Evolutionary conservation across 2,888 invertebrate genomes (phyloP), one percentile per base, ranked within the genome.

Genomic region (Perizoma flavofasciatum): DNA sequence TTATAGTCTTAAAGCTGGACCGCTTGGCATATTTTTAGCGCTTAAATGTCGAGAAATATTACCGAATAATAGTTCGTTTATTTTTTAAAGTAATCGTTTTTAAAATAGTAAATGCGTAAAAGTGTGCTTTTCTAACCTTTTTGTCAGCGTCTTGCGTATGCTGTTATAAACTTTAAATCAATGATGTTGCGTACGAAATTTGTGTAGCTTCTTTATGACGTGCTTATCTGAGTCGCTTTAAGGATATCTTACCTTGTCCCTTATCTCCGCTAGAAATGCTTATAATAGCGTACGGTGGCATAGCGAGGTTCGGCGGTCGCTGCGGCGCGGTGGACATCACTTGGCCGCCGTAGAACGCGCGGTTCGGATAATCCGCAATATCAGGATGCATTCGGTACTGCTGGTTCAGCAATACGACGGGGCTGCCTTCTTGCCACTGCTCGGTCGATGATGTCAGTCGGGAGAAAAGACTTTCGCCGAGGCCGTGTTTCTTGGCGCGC

Each of bases 371-470:
- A 57, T 89, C 86, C 3, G 95, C 95, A 68, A 98, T 97, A 55
- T 95, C 95, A 0, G 94, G 93, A 69, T 96, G 95, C 98, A 98
- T 98, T 65, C 98, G 93, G 84, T 97, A 98, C 82, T 98, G 98
- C 3, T 86, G 92, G 66, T 93, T 89, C 37, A 97, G 86, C 69
- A 94, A 84, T 65, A 93, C 86, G 6, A 94, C 89, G 0, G 94
- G 93, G 68, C 75, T 82, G 41, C 68, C 77, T 6, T 51, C 44
- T 6, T 74, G 54, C 73, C 88, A 83, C 3, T 77, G 75, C 55
- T 91, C 89, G 55, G 95, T 90, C 70, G 93, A 92, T 2, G 93
- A 89, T 71, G 95, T 93, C 9, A 97, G 92, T 7, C 98, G 93
- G 7, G 95, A 93, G 86, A 97, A 97, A 59, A 98, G 83, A 5